phyloP scores from a whole-genome alignment of 1,140 invertebrate species.

The Lycorma delicatula region DNA sequence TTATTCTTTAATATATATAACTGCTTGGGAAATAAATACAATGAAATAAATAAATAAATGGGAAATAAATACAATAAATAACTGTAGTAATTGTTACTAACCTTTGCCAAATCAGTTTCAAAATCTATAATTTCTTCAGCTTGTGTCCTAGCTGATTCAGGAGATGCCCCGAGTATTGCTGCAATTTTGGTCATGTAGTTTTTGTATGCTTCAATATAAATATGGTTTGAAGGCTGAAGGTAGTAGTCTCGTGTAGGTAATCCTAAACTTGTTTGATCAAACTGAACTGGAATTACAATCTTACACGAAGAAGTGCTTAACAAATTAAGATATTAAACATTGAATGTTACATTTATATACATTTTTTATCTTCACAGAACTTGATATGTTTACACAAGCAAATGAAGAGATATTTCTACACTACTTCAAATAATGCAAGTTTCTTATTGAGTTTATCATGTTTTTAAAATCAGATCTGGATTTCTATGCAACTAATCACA shows the following conservation, averaged over 20 bases:
- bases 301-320: too few species aligned
- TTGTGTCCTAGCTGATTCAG: slow-evolving; percentile 46
- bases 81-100: slow-evolving; percentile 35
- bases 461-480: too few species aligned
- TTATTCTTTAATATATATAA: neutral
- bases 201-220: slow-evolving; percentile 70
- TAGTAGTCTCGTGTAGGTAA: slow-evolving; percentile 81
- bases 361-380: neutral
- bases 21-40: neutral
- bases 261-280: slow-evolving; percentile 81
- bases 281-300: slow-evolving; percentile 43
- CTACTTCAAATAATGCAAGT: too few species aligned
- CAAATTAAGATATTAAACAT: neutral
- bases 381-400: too few species aligned
- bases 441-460: too few species aligned
- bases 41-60: neutral
- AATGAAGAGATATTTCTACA: too few species aligned
- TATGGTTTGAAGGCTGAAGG: slow-evolving; percentile 54
- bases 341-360: neutral
- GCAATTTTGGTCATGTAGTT: slow-evolving; percentile 63
- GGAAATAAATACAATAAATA: neutral
- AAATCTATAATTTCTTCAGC: slow-evolving; percentile 71
- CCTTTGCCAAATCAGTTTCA: slow-evolving; percentile 67
- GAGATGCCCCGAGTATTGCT: slow-evolving; percentile 53
- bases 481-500: too few species aligned